Percentiles rank a stretch among this genome's conserved stretches.
Conservation (phyloP, 2,888 invertebrate genomes). For the Morpho deidamia region DNA sequence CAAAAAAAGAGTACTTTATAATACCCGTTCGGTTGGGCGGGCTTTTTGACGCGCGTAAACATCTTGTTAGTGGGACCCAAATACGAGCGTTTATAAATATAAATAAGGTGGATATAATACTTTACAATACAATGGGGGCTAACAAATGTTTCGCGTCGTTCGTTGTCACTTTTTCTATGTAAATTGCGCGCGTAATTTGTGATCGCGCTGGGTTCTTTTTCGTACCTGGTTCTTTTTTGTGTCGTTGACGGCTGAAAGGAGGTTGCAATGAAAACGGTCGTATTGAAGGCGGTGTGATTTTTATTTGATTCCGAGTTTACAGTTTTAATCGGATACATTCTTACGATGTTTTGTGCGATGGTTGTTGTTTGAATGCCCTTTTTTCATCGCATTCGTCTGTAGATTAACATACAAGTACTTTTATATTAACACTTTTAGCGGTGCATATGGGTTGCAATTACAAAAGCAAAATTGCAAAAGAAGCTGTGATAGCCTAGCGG, state of each 20-base stretch:
- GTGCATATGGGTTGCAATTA: no score
- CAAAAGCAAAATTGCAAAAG: no score
- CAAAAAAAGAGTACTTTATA: conserved; percentile 5
- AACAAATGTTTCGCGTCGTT: conserved; percentile 66
- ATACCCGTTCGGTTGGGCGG: conserved; percentile 38
- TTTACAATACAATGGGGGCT: conserved; percentile 58
- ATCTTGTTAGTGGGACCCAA: conserved; percentile 72
- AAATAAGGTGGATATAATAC: conserved; percentile 37
- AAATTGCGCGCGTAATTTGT: conserved; percentile 69
- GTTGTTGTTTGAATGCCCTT: no score
- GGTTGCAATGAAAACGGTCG: conserved; percentile 14
- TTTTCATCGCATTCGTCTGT: no score
- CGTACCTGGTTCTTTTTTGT: conserved; percentile 31
- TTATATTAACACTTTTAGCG: no score
- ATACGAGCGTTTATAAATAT: conserved; percentile 70
- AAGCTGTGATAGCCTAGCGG: no score
- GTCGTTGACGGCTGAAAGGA: conserved; percentile 36
- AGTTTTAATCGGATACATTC: conserved; percentile 10
- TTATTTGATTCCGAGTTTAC: conserved; percentile 8
- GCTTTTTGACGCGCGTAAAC: conserved; percentile 53
- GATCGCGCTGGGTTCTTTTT: conserved; percentile 35
- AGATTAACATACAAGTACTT: no score
- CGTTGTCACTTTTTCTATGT: conserved; percentile 72
- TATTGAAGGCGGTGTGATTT: conserved; percentile 21
- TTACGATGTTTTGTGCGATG: conserved; percentile 1